These are phyloP conservation scores for Scyliorhinus canicula DNA, from an alignment of 2,797 vertebrate species.

Conservation along the genomic window DNA sequence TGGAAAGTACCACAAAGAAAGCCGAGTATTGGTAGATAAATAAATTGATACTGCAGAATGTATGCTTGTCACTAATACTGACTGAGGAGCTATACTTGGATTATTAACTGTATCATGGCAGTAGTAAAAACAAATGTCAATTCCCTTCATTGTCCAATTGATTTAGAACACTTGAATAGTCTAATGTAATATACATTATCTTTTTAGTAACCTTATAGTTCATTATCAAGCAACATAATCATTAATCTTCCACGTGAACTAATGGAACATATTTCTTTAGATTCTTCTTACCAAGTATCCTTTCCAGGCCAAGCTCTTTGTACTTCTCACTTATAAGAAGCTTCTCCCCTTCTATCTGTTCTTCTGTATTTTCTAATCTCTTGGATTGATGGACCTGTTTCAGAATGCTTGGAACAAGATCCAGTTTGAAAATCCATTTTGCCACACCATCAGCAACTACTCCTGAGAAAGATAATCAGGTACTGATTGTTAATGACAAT, in stretches of 20 bases:
- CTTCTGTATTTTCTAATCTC: constrained; percentile 50
- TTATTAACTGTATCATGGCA: background rate
- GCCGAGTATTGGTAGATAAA: background rate
- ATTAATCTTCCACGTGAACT: background rate
- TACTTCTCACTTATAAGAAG: constrained; percentile 46
- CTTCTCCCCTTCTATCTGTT: constrained; percentile 44
- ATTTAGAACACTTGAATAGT: background rate
- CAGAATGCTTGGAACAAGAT: constrained; percentile 65
- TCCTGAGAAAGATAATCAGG: constrained; percentile 57
- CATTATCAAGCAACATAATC: background rate
- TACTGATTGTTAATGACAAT: background rate
- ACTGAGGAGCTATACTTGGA: background rate
- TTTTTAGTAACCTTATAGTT: background rate
- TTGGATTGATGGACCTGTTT: constrained; percentile 59
- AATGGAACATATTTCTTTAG: constrained; percentile 39
- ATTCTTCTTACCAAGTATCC: constrained; percentile 54
- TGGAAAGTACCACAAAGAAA: background rate
- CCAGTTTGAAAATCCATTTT: constrained; percentile 89
- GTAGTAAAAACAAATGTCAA: background rate
- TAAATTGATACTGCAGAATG: background rate
- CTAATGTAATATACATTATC: background rate
- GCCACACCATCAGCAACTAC: constrained; percentile 84
- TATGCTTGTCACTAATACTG: background rate
- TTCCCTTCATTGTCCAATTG: background rate
- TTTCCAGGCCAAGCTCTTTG: constrained; percentile 51